Evolutionary conservation across 2,113 vertebrate genomes (phyloP).

Genomic region (Camarhynchus parvulus): DNA sequence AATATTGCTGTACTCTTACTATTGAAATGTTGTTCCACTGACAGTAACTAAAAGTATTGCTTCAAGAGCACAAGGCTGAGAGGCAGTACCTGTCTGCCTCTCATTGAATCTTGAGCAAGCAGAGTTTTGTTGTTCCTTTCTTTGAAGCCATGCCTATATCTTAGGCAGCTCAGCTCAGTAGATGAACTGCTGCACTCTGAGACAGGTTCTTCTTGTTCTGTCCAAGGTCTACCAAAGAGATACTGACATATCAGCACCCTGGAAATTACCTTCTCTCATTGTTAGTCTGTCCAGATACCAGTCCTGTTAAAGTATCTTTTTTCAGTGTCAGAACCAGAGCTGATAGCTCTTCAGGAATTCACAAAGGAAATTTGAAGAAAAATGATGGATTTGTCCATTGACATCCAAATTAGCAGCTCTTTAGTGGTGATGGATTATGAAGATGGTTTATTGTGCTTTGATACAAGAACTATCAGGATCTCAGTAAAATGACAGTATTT

Average conservation of each 20-base stretch:
- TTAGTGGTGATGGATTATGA: neutral
- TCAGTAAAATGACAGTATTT: neutral
- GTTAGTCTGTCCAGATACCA: neutral
- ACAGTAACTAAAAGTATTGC: neutral
- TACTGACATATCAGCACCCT: neutral
- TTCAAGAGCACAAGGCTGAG: neutral
- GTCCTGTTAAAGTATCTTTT: neutral
- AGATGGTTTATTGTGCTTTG: neutral
- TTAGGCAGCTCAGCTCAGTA: neutral
- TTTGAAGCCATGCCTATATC: neutral
- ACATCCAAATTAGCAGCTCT: neutral
- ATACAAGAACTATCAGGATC: neutral
- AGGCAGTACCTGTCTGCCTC: neutral
- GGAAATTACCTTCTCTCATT: neutral
- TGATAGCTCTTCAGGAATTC: neutral
- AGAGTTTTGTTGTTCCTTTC: neutral
- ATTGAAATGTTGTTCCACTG: neutral
- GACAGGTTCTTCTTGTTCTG: neutral
- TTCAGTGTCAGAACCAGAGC: neutral
- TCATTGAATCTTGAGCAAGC: neutral
- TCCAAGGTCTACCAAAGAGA: neutral
- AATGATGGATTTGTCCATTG: neutral
- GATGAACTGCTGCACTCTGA: neutral
- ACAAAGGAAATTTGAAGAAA: neutral
- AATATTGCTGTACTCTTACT: neutral